phyloP scores from a whole-genome alignment of 2,797 vertebrate species.

The Anisognathus igniventris region DNA sequence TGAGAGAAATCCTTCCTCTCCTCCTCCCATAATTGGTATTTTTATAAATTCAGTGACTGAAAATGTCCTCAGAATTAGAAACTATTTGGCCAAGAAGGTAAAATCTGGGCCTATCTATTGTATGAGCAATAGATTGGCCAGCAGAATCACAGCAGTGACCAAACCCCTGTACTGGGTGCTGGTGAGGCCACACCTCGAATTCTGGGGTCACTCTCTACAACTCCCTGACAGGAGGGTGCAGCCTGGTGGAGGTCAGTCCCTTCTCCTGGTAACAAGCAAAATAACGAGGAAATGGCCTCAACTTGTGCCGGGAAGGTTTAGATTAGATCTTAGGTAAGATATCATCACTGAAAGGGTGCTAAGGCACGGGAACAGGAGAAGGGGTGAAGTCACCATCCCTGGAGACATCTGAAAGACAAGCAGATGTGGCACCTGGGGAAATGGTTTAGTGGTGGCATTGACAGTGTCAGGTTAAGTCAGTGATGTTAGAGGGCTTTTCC shows the following conservation, averaged over 20 bases:
- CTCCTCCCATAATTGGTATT: not conserved
- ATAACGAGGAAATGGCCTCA: not conserved
- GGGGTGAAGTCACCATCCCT: too few relatives aligned
- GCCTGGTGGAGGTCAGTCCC: not conserved
- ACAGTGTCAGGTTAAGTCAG: not conserved
- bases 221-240: not conserved
- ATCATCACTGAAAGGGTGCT: not conserved
- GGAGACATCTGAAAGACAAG: not conserved
- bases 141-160: not conserved
- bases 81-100: not conserved
- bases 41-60: not conserved
- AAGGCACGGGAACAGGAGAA: not conserved
- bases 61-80: not conserved
- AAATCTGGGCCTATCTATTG: not conserved
- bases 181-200: not conserved
- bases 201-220: not conserved
- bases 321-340: not conserved
- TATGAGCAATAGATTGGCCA: not conserved
- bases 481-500: not conserved
- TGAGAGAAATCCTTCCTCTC: not conserved
- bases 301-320: not conserved
- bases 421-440: not conserved
- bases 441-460: not conserved
- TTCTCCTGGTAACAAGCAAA: not conserved
- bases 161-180: not conserved